phyloP scores from a whole-genome alignment of 2,888 invertebrate genomes.

The Halocaridina rubra region DNA sequence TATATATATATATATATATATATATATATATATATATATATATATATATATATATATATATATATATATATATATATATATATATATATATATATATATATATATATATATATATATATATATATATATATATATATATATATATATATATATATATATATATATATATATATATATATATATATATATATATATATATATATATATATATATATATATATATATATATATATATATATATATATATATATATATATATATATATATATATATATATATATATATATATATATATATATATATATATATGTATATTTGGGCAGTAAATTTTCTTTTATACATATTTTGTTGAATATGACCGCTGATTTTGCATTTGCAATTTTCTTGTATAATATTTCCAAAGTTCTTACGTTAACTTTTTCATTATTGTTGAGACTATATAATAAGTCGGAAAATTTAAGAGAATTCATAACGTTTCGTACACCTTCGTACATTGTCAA shows the following conservation, averaged over 20 bases:
- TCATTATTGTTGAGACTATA: too few species aligned
- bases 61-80: neutral
- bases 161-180: neutral
- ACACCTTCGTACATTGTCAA: too few species aligned
- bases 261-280: neutral
- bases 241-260: neutral
- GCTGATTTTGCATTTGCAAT: too few species aligned
- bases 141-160: neutral
- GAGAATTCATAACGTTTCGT: too few species aligned
- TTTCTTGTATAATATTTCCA: too few species aligned
- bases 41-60: neutral
- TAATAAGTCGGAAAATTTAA: too few species aligned
- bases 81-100: neutral
- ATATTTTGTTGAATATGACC: too few species aligned
- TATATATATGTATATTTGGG: neutral
- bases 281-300: neutral
- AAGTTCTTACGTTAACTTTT: too few species aligned
- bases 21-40: neutral
- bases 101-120: neutral
- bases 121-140: neutral
- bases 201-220: neutral
- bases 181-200: neutral
- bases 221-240: neutral
- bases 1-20: neutral
- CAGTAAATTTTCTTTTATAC: neutral